These are phyloP conservation scores for Aphaenogaster floridana DNA, from an alignment of 1,140 invertebrate species.

Conservation along the genomic window DNA sequence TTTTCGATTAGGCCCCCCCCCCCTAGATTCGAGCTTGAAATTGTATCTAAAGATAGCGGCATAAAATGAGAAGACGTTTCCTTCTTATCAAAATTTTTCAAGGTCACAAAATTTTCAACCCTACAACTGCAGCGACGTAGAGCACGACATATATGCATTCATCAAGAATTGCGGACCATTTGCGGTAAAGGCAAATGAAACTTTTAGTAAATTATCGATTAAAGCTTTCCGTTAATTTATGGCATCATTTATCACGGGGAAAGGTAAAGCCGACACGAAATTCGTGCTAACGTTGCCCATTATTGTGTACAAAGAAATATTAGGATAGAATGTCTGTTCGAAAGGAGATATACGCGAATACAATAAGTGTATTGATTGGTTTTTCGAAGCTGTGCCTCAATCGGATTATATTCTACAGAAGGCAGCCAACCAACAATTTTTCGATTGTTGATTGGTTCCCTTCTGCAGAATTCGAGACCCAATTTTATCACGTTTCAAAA, in stretches of 20 bases:
- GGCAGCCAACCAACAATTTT: slow-evolving; percentile 44
- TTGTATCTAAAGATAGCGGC: not conserved
- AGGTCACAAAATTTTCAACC: not conserved
- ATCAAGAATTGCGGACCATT: not conserved
- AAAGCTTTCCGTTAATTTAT: slow-evolving; percentile 17
- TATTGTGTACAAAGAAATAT: slow-evolving; percentile 32
- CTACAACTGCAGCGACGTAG: not conserved
- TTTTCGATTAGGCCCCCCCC: slow-evolving; percentile 17
- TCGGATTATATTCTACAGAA: slow-evolving; percentile 47
- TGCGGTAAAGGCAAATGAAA: not conserved
- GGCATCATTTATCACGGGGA: slow-evolving; percentile 1
- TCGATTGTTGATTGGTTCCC: slow-evolving; percentile 50
- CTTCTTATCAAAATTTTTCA: not conserved
- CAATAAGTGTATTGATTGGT: slow-evolving; percentile 57
- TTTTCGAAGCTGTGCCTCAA: slow-evolving; percentile 39
- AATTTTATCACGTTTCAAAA: slow-evolving; percentile 60
- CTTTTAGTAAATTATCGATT: slow-evolving; percentile 19
- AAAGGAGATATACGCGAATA: slow-evolving; percentile 44
- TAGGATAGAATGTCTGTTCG: slow-evolving; percentile 16
- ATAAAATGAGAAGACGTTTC: not conserved
- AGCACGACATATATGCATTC: not conserved
- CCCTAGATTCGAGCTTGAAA: not conserved
- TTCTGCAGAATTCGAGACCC: slow-evolving; percentile 56
- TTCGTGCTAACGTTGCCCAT: slow-evolving; percentile 14
- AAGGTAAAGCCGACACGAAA: slow-evolving; percentile 16